These are phyloP conservation scores for Scytalopus superciliaris DNA, from an alignment of 2,113 vertebrate species.

Conservation along the genomic window DNA sequence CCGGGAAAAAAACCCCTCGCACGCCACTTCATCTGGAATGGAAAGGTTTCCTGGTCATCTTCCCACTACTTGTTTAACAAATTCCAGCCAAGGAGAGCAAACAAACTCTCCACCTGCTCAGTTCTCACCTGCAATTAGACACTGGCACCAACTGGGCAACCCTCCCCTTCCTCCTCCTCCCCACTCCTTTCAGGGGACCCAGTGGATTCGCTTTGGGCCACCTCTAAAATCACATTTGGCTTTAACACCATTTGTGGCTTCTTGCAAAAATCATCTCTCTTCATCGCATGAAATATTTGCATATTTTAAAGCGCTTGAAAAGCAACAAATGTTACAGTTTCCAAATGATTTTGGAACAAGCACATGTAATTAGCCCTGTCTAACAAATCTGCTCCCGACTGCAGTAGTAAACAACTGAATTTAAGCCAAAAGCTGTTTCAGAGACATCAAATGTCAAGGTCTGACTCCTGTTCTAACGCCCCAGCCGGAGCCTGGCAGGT, in stretches of 20 bases:
- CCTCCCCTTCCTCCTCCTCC: not conserved
- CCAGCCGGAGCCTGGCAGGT: conserved; percentile 1
- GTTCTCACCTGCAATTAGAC: not conserved
- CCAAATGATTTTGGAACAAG: conserved; percentile 60
- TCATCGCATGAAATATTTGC: conserved; percentile 46
- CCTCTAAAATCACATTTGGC: not conserved
- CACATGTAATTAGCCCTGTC: conserved; percentile 52
- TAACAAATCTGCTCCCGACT: conserved; percentile 57
- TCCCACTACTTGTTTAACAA: not conserved
- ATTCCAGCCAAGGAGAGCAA: not conserved
- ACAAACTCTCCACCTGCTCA: not conserved
- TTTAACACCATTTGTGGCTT: not conserved
- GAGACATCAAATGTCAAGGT: conserved; percentile 48
- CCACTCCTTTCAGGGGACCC: rapidly evolving
- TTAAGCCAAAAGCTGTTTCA: conserved; percentile 39
- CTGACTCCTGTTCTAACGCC: not conserved
- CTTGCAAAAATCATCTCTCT: conserved; percentile 18
- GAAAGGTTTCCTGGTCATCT: not conserved
- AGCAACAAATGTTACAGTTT: conserved; percentile 58
- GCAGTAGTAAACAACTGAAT: conserved; percentile 53
- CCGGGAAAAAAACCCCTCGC: not conserved
- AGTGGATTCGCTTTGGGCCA: not conserved
- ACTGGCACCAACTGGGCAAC: rapidly evolving
- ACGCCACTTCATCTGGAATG: rapidly evolving
- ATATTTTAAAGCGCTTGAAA: conserved; percentile 49